Conservation (phyloP, 1,140 invertebrate genomes). For the Eriosoma lanigerum region DNA sequence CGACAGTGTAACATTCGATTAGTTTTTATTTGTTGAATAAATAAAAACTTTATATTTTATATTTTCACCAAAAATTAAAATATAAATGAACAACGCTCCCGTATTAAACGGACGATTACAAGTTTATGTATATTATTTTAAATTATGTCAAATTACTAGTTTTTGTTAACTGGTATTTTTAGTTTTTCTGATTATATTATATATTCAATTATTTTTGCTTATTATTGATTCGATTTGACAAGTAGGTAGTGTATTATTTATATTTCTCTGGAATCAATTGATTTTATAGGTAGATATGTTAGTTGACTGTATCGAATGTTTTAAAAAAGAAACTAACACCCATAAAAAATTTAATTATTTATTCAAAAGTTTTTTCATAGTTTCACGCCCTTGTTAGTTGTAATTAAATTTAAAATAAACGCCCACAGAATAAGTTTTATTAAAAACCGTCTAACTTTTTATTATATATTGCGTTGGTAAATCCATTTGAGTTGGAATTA, state of each 20-base stretch:
- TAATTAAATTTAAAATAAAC: constrained; percentile 33
- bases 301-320: not conserved
- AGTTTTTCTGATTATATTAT: not conserved
- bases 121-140: not conserved
- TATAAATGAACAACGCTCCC: not conserved
- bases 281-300: not conserved
- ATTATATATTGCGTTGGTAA: not conserved
- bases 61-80: not conserved
- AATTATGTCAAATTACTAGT: not conserved
- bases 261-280: not conserved
- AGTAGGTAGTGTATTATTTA: not conserved
- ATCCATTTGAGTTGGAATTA: constrained; percentile 8
- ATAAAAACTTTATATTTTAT: not conserved
- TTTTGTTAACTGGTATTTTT: constrained; percentile 3
- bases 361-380: constrained; percentile 6
- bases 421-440: constrained; percentile 22
- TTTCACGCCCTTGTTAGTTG: constrained; percentile 6
- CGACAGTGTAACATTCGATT: not conserved
- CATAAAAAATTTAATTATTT: constrained; percentile 21
- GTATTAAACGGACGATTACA: not conserved
- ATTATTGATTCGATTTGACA: not conserved
- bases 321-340: not conserved
- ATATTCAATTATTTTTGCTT: not conserved
- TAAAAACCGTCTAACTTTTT: constrained; percentile 26
- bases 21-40: not conserved